These are phyloP conservation scores for Chromis chromis DNA, from an alignment of 2,797 vertebrate genomes.

Conservation along the genomic window DNA sequence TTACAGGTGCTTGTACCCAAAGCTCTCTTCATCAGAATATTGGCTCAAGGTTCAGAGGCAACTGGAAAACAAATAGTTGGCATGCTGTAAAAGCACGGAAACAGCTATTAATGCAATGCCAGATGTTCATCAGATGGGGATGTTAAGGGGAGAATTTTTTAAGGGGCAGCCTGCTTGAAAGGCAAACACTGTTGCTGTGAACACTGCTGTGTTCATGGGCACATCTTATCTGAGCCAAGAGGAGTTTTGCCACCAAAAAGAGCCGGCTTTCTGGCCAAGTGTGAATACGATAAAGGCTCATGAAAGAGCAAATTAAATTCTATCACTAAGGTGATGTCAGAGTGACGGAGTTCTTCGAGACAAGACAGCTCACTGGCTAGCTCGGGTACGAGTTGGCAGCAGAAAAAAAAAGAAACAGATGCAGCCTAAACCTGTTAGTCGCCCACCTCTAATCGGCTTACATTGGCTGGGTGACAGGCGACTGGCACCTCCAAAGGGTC, in stretches of 20 bases:
- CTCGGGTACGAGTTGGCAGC: slow-evolving; percentile 72
- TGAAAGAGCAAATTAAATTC: slow-evolving; percentile 65
- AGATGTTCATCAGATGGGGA: slow-evolving; percentile 73
- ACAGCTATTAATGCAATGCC: slow-evolving; percentile 66
- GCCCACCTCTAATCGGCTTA: slow-evolving; percentile 87
- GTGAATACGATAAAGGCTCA: slow-evolving; percentile 51
- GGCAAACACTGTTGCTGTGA: slow-evolving; percentile 41
- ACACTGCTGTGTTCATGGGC: slow-evolving; percentile 37
- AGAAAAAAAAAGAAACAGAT: slow-evolving; percentile 81
- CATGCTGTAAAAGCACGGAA: slow-evolving; percentile 65
- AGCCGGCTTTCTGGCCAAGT: slow-evolving; percentile 20
- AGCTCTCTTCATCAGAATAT: slow-evolving; percentile 33
- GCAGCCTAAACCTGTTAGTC: slow-evolving; percentile 84
- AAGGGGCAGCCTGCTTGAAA: slow-evolving; percentile 52
- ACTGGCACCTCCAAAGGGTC: slow-evolving; percentile 80
- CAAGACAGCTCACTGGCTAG: slow-evolving; percentile 52
- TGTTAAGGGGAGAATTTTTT: slow-evolving; percentile 56
- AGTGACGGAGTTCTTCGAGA: slow-evolving; percentile 68
- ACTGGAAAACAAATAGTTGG: slow-evolving; percentile 66
- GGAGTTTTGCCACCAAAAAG: slow-evolving; percentile 27
- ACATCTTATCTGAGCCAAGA: slow-evolving; percentile 51
- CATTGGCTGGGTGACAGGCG: slow-evolving; percentile 79
- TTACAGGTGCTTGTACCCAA: slow-evolving; percentile 38
- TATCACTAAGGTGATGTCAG: slow-evolving; percentile 72
- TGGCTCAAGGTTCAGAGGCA: slow-evolving; percentile 62